Evolutionary conservation across 1,140 invertebrate genomes (phyloP), one percentile per base, ranked within the genome.

Genomic region (Drosophila tropicalis): DNA sequence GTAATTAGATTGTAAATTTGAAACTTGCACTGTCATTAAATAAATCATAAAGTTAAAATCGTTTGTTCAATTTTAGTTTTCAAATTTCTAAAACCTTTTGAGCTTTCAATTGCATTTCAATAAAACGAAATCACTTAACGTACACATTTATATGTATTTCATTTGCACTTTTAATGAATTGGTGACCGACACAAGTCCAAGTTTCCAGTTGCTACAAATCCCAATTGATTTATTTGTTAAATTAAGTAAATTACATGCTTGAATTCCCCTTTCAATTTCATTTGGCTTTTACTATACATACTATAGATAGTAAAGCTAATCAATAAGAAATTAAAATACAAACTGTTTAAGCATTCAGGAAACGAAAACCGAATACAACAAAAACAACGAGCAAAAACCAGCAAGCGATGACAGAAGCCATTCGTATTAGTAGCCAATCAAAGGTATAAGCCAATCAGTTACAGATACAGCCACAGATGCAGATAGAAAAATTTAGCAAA

Each of bases 361-460:
- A 65, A 36, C 66, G 47, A 34, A 32, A 25, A 29, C 17, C 47
- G 56, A 47, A 19, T 6, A 29, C 29, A 25, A 32, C 6, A 15
- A 39, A 13, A 29, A 22, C 22, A 3, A 29, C 13, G 10, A 17
- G 36, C 12, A 9, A 29, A 56, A 32, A 63, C 40, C 22, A 72
- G 15, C 47, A 58, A 47, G 25, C 41, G 41, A 62, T 69, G 69
- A 73, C 66, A 67, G 62, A 67, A 78, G 19, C 63, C 77, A 65
- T 72, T 67, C 76, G 70, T 22, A 84, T 77, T 73, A 84, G 64
- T 67, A 75, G 36, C 64, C 69, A 81, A 85, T 74, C 64, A 74
- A 70, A 67, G 34, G 62, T 41, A 55, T 67, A 63, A 73, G 75
- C 60, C 60, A 63, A 57, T 22, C 64, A 19, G 12, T 40, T 25